These are phyloP conservation scores for Bungarus multicinctus DNA, from an alignment of 2,113 vertebrate species.

Conservation along the genomic window DNA sequence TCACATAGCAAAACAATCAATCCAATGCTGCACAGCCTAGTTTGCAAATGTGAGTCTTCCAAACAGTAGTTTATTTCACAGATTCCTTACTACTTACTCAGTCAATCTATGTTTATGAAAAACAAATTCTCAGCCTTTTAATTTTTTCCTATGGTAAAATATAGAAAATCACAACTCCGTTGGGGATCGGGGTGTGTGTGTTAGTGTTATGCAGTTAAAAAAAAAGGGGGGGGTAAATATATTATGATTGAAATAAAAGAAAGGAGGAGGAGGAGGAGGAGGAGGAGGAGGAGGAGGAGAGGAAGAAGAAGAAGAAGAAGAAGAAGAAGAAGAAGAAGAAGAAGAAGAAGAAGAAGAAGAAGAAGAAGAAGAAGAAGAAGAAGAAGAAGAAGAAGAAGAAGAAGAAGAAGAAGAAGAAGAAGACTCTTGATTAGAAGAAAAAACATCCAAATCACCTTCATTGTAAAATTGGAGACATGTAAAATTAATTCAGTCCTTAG, in stretches of 20 bases:
- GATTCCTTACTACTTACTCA: background rate
- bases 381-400: no score
- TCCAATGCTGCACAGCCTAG: background rate
- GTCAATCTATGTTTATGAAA: background rate
- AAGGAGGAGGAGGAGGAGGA: no score
- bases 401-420: background rate
- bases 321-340: no score
- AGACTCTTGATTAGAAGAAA: background rate
- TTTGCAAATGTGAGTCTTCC: background rate
- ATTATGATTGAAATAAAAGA: background rate
- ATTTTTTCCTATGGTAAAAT: background rate
- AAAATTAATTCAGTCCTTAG: background rate
- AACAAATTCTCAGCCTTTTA: background rate
- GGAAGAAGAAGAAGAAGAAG: no score
- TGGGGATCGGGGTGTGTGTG: background rate
- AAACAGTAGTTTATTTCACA: background rate
- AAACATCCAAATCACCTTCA: background rate
- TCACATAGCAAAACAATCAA: background rate
- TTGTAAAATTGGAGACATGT: background rate
- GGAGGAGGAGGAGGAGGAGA: rapidly evolving
- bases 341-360: rapidly evolving
- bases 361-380: no score
- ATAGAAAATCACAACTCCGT: background rate
- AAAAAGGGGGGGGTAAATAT: background rate
- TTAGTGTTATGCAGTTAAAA: background rate